phyloP scores from a whole-genome alignment of 2,888 invertebrate species.

The Lapara coniferarum region DNA sequence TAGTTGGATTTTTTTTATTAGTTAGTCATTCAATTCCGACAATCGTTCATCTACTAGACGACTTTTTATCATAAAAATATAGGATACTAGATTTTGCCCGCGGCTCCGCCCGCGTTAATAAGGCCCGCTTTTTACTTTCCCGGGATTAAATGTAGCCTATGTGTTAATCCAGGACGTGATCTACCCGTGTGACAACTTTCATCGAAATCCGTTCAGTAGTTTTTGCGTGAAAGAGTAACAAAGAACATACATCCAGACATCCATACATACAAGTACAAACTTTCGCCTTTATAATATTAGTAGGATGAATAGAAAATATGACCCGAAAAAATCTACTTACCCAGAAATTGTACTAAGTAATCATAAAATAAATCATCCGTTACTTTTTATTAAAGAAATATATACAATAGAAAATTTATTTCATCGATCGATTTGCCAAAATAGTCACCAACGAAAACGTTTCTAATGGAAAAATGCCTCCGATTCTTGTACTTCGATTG shows the following conservation, averaged over 20 bases:
- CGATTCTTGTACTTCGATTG: background rate
- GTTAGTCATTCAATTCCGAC: background rate
- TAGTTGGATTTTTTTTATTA: no score
- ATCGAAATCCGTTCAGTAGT: no score
- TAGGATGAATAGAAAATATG: background rate
- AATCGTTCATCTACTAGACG: background rate
- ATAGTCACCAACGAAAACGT: conserved; percentile 1
- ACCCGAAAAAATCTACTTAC: background rate
- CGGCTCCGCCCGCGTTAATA: no score
- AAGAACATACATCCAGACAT: no score
- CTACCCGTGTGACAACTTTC: no score
- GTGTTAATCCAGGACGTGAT: no score
- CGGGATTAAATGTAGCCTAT: no score
- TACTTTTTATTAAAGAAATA: background rate
- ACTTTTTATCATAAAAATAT: background rate
- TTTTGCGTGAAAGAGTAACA: no score
- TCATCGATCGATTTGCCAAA: background rate
- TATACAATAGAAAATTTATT: background rate
- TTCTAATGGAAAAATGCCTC: conserved; percentile 15
- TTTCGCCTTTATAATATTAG: no score
- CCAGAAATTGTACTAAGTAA: background rate
- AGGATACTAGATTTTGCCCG: no score
- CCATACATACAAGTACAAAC: no score
- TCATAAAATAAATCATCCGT: background rate
- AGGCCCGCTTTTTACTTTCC: no score